phyloP scores from a whole-genome alignment of 2,888 invertebrate species.

The Drosophila infuscata region DNA sequence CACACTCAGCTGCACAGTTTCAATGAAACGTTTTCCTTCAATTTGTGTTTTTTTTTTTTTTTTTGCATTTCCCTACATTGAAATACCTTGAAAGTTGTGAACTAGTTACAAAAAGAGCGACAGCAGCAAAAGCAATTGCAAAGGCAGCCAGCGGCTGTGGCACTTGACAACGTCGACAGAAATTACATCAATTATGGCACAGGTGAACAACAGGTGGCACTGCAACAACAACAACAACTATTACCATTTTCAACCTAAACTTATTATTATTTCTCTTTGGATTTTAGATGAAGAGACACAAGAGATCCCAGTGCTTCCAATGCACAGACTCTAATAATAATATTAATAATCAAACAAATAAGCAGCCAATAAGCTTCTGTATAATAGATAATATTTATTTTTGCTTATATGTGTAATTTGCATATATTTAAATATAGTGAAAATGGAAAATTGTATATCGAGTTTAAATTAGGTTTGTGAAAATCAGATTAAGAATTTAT shows the following conservation, averaged over 20 bases:
- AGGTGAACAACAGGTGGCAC: slow-evolving; percentile 62
- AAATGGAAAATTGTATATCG: neutral
- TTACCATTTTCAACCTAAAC: slow-evolving; percentile 4
- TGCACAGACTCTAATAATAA: neutral
- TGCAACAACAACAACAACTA: slow-evolving; percentile 24
- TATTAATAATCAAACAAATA: neutral
- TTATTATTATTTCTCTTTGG: neutral
- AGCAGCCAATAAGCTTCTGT: neutral
- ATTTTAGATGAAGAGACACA: neutral
- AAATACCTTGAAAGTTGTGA: slow-evolving; percentile 59
- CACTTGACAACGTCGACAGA: slow-evolving; percentile 67
- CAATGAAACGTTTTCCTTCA: slow-evolving; percentile 16
- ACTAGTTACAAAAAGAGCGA: slow-evolving; percentile 58
- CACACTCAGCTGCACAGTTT: slow-evolving; percentile 55
- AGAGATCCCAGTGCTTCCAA: neutral
- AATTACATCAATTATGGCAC: slow-evolving; percentile 76
- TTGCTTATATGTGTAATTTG: neutral
- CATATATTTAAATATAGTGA: neutral
- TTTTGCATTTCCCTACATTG: slow-evolving; percentile 14
- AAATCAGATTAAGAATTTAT: neutral
- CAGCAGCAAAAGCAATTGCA: slow-evolving; percentile 20
- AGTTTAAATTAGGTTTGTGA: neutral
- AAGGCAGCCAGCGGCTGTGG: slow-evolving; percentile 56
- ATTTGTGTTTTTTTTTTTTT: slow-evolving; percentile 3
- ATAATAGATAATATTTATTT: neutral